Evolutionary conservation across 1,140 invertebrate species (phyloP).

Genomic region (Ostrea edulis): DNA sequence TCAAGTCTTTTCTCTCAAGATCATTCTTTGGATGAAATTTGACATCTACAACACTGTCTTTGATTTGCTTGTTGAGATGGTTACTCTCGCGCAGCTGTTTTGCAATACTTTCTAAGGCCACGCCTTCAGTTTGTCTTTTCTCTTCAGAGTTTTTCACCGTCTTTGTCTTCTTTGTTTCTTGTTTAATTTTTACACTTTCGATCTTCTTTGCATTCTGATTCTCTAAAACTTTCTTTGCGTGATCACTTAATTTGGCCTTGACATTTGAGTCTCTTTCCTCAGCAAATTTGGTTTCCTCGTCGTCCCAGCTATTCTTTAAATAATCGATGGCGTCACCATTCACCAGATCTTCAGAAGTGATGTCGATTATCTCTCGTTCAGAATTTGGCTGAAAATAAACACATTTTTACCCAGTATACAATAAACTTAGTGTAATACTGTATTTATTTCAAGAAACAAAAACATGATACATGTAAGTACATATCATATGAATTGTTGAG

Average conservation of each 20-base stretch:
- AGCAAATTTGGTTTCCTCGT: background rate
- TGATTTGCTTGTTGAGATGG: background rate
- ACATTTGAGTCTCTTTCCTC: background rate
- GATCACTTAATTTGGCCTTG: slow-evolving; percentile 42
- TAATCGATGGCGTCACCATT: background rate
- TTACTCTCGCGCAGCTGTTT: background rate
- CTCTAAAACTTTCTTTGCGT: slow-evolving; percentile 28
- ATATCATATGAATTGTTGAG: too few species aligned
- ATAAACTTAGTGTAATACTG: too few species aligned
- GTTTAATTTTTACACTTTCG: slow-evolving; percentile 36
- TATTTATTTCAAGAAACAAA: too few species aligned
- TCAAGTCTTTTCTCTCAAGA: slow-evolving; percentile 12
- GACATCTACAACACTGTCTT: background rate
- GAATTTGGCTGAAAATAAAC: background rate
- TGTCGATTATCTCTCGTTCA: background rate
- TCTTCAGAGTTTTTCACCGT: background rate
- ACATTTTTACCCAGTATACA: background rate
- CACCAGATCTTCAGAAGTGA: background rate
- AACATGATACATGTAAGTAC: too few species aligned
- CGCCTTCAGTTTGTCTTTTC: background rate
- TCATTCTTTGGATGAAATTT: background rate
- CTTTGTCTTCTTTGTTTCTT: slow-evolving; percentile 6
- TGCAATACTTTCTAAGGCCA: background rate
- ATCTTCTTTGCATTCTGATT: slow-evolving; percentile 11
- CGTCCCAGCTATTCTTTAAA: slow-evolving; percentile 4